Evolutionary conservation across 2,113 vertebrate species (phyloP).

Genomic region (Platichthys flesus): DNA sequence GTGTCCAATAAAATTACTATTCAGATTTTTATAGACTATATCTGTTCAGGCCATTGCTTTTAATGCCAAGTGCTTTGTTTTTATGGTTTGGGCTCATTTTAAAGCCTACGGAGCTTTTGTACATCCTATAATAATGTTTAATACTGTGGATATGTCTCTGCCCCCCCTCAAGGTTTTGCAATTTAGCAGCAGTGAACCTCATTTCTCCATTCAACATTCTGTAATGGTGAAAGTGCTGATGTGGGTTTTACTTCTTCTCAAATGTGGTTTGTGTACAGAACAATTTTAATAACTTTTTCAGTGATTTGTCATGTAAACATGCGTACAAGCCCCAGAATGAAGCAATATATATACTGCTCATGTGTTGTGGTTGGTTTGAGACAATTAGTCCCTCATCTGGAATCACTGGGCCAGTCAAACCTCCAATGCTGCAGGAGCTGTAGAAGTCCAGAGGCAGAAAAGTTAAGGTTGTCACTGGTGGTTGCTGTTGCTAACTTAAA

Average conservation of each 20-base stretch:
- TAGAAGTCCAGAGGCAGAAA: neutral
- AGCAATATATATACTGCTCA: constrained; percentile 52
- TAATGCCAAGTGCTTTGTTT: constrained; percentile 55
- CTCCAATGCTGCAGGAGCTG: constrained; percentile 48
- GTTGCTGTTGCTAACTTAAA: constrained; percentile 5
- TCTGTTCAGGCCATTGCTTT: constrained; percentile 61
- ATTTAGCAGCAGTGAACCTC: constrained; percentile 22
- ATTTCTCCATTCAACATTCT: constrained; percentile 37
- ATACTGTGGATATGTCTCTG: constrained; percentile 15
- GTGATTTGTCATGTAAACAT: constrained; percentile 59
- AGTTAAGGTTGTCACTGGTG: constrained; percentile 4
- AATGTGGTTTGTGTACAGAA: constrained; percentile 48
- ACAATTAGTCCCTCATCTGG: constrained; percentile 46
- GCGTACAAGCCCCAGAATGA: constrained; percentile 35
- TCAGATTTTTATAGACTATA: constrained; percentile 63
- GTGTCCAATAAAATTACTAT: constrained; percentile 55
- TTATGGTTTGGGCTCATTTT: constrained; percentile 48
- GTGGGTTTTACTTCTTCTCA: constrained; percentile 37
- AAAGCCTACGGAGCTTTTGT: constrained; percentile 41
- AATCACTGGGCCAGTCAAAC: constrained; percentile 27
- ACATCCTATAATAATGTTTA: constrained; percentile 36
- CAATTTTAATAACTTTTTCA: constrained; percentile 41
- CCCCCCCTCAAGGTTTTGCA: constrained; percentile 17
- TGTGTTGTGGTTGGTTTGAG: constrained; percentile 40
- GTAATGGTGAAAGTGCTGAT: constrained; percentile 44